Evolutionary conservation across 2,888 invertebrate genomes (phyloP), one percentile per base, ranked within the genome.

Genomic region (Meliscaeva auricollis): DNA sequence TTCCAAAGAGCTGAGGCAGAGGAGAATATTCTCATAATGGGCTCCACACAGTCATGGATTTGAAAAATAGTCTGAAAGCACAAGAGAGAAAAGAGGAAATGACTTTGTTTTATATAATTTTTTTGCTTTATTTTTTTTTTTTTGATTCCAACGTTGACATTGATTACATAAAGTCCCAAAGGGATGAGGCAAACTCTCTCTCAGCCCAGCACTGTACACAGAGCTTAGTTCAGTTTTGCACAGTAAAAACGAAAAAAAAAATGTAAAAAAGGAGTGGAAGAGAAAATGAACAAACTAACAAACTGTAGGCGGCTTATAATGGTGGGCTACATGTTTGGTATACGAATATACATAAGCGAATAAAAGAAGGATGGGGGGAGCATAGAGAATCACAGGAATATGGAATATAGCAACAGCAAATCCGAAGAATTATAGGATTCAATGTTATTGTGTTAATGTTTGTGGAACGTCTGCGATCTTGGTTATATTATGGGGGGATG

Each of bases 381-480:
- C 26, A 52, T 11, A 44, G 17, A 50, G 48, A 64, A 68, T n/a
- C n/a, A n/a, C n/a, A n/a, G n/a, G 20, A 60, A 60, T 15, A 68
- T 26, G 60, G 52, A 62, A 46, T 64, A 41, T 22, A 50, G 35
- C 50, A 66, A 64, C 44, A 54, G 62, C 80, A 77, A 85, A 85
- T 77, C 77, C 81, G n/a, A 60, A 66, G 81, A 85, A 77, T 77
- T 77, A 85, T 85, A 73, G 73, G 85, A 85, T 81, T 85, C 85
- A 85, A 81, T 85, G 85, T 85, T 85, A 85, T 85, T 85, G 85
- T 77, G 85, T 85, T 85, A 85, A 85, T 85, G 85, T 85, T 85
- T 85, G 85, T 81, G 76, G 81, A 85, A 77, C 77, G 81, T 85
- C 85, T 85, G 54, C 30, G 80, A 72, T 68, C 68, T 48, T 75